phyloP scores from a whole-genome alignment of 1,140 invertebrate species.

The Diabrotica undecimpunctata region DNA sequence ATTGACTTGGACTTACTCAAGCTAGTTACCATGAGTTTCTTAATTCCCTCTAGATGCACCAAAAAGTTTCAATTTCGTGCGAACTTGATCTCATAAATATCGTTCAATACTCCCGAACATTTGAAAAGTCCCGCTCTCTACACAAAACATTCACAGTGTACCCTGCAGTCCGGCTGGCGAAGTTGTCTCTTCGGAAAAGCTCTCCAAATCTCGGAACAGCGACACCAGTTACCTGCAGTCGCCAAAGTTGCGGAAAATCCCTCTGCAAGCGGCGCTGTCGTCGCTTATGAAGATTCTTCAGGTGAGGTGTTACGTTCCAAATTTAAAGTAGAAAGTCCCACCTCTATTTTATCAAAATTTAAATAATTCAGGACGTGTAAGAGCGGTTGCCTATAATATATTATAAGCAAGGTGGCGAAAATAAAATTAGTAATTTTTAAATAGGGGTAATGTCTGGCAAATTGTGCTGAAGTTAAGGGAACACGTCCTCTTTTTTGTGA shows the following conservation, averaged over 20 bases:
- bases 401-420: too few species aligned
- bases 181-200: background rate
- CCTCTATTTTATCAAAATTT: too few species aligned
- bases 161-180: constrained; percentile 49
- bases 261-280: background rate
- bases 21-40: too few species aligned
- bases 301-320: too few species aligned
- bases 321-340: too few species aligned
- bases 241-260: background rate
- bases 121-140: constrained; percentile 18
- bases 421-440: too few species aligned
- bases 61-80: background rate
- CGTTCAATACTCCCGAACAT: constrained; percentile 5
- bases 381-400: too few species aligned
- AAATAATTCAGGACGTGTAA: too few species aligned
- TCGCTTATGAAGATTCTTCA: constrained; percentile 14
- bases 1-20: too few species aligned
- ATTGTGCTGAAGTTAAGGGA: too few species aligned
- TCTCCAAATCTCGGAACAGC: background rate
- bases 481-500: too few species aligned
- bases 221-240: background rate
- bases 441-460: too few species aligned
- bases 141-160: constrained; percentile 40
- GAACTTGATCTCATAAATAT: background rate
- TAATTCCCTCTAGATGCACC: background rate